Base-by-base conservation (phyloP, 1,140 invertebrate species). In the Papilio polytes region DNA sequence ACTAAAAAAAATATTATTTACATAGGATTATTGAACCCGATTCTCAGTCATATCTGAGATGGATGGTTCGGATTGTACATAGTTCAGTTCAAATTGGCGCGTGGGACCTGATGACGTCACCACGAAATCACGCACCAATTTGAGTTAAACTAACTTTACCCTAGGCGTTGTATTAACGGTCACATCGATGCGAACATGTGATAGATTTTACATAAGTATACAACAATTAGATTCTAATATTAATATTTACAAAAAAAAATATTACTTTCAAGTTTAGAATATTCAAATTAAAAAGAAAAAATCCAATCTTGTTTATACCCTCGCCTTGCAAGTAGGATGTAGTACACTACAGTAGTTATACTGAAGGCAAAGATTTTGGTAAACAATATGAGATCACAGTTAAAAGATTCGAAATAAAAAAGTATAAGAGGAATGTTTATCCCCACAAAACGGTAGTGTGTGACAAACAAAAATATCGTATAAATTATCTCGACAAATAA, bases 11-110 rank as follows among this genome's bases (percentile, higher is more conserved):
- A 89, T 86, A 87, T 87, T 92, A 94, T 94, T 92, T 94, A 94
- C 91, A 94, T 82, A 88, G 88, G 89, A 92, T 94, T 93, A 92
- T 94, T 93, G 91, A 94, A 94, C 91, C 91, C 90, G 91, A 94
- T 93, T 92, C 90, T 94, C 93, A 94, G 93, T 93, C 91, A 93
- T 90, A 92, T 92, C 88, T 89, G 86, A 92, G 87, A 89, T 88
- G 86, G 83, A 86, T 86, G 82, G 83, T 89, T 81, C 56, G 15
- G 36, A n/a, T 13, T 15, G 36, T 44, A 59, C 2, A 59, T 31
- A 78, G 48, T 53, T 76, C 18, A 36, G 13, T 56, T 20, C 53
- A 56, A 56, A 56, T 56, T 56, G 53, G 53, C 53, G 18, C 53
- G 53, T 56, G 53, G 53, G 53, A 56, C 53, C 18, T 51, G 18